A percentile compares a stretch with the other conserved stretches of the same genome.
Conservation (phyloP, 2,797 vertebrate species). For the Sebastiscus tertius region DNA sequence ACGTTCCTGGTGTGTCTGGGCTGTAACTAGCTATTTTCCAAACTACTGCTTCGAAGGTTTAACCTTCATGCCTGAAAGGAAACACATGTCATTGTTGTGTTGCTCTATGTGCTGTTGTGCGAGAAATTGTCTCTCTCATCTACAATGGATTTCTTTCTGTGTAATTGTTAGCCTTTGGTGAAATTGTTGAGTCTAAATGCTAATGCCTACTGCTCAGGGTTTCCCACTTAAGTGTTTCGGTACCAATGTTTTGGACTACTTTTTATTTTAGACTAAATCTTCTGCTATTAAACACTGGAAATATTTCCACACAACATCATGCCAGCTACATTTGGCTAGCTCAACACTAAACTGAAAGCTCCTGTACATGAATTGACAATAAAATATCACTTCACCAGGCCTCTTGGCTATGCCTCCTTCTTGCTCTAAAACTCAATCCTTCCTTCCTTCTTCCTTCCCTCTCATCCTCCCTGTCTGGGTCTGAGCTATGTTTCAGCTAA, state of each 20-base stretch:
- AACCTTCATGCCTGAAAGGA: neutral
- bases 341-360: neutral
- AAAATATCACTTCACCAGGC: neutral
- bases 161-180: neutral
- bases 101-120: neutral
- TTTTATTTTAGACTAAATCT: neutral
- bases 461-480: slow-evolving; percentile 18
- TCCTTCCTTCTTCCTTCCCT: neutral
- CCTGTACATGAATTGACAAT: neutral
- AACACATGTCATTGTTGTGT: neutral
- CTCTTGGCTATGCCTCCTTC: neutral
- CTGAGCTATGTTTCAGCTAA: slow-evolving; percentile 27
- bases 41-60: neutral
- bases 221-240: neutral
- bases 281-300: neutral
- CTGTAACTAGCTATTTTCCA: neutral
- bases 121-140: neutral
- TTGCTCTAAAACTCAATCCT: neutral
- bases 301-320: neutral
- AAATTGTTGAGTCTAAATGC: neutral
- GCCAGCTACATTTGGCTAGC: neutral
- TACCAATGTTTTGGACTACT: neutral
- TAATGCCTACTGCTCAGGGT: neutral
- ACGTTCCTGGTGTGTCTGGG: too few species aligned
- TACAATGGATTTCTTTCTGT: neutral